These are phyloP conservation scores for Tachuris rubrigastra DNA, from an alignment of 2,113 vertebrate genomes.

Conservation along the genomic window DNA sequence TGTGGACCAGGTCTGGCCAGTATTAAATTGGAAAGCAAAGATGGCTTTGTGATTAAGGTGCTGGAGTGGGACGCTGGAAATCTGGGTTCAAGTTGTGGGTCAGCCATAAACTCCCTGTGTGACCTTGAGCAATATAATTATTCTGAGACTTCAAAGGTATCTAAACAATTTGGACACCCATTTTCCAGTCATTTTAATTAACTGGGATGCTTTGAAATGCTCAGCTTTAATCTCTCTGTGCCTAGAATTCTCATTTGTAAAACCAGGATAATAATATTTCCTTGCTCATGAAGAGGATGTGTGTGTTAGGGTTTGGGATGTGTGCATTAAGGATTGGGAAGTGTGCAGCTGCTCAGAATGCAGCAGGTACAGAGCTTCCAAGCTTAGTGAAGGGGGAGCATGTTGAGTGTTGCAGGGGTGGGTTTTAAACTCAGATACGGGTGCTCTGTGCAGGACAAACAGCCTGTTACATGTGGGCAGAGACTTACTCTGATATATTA, in stretches of 20 bases:
- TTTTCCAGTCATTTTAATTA: conserved; percentile 69
- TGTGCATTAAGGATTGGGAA: background rate
- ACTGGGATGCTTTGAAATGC: conserved; percentile 66
- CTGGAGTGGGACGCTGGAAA: conserved; percentile 57
- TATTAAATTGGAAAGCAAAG: conserved; percentile 56
- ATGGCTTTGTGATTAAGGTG: conserved; percentile 59
- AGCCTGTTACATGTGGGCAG: background rate
- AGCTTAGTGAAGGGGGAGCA: background rate
- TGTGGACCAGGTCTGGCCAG: conserved; percentile 59
- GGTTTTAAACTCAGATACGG: background rate
- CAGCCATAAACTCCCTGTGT: conserved; percentile 56
- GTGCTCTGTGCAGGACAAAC: background rate
- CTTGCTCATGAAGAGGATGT: background rate
- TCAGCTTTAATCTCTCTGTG: conserved; percentile 55
- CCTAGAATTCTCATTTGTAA: conserved; percentile 52
- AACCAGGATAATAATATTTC: conserved; percentile 29
- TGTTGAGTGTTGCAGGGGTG: background rate
- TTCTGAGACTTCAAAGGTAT: conserved; percentile 62
- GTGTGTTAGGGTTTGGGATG: background rate
- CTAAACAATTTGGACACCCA: conserved; percentile 65
- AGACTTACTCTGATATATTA: background rate
- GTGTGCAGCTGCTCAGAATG: background rate
- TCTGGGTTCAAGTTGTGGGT: conserved; percentile 63
- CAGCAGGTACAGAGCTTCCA: background rate
- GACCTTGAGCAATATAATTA: conserved; percentile 66